Conservation (phyloP, 2,888 invertebrate species). For the Brenthis daphne region DNA sequence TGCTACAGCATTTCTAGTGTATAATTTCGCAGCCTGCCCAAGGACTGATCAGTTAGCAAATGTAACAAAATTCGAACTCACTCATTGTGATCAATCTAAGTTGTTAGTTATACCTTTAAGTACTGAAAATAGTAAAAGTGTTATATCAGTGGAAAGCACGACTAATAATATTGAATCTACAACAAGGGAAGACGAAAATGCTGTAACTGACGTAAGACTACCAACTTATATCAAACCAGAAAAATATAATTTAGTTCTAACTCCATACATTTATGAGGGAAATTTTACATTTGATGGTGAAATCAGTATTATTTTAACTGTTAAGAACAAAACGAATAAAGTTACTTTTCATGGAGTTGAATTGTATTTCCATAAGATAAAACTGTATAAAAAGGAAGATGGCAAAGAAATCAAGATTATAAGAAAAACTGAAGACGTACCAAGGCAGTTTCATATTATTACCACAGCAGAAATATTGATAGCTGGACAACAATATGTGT, state of each 20-base stretch:
- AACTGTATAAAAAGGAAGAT: constrained; percentile 73
- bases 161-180: constrained; percentile 45
- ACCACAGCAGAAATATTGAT: constrained; percentile 81
- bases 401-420: constrained; percentile 57
- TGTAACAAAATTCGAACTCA: constrained; percentile 72
- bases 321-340: constrained; percentile 83
- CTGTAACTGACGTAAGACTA: constrained; percentile 83
- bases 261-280: constrained; percentile 87
- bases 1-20: constrained; percentile 88
- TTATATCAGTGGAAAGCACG: constrained; percentile 62
- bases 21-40: constrained; percentile 88
- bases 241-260: constrained; percentile 86
- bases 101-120: constrained; percentile 68
- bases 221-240: constrained; percentile 86
- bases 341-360: constrained; percentile 89
- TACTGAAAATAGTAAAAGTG: constrained; percentile 66
- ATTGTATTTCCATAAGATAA: constrained; percentile 83
- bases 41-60: constrained; percentile 72
- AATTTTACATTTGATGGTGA: constrained; percentile 91
- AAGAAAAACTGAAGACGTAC: constrained; percentile 78
- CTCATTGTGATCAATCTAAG: constrained; percentile 70
- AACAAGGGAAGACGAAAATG: constrained; percentile 46
- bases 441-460: constrained; percentile 87
- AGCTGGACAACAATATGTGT: constrained; percentile 83
- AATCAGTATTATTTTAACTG: constrained; percentile 84